Evolutionary conservation across 1,140 invertebrate genomes (phyloP).

Genomic region (Aphaenogaster floridana): DNA sequence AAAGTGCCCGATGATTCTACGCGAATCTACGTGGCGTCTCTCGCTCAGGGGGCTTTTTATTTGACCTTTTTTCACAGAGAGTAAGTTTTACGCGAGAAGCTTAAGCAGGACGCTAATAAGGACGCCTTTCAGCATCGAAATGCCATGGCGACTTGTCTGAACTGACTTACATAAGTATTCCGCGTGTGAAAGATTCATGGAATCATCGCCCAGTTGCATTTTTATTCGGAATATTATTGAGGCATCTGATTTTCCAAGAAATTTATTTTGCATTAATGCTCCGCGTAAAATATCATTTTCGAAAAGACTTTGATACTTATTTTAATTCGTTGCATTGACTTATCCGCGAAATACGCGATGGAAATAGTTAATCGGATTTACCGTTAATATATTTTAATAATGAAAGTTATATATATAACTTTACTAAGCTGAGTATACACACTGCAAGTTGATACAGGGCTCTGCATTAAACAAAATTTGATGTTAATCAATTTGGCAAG

Average conservation of each 20-base stretch:
- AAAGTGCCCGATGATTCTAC: constrained; percentile 31
- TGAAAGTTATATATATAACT: constrained; percentile 23
- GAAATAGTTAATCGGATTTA: constrained; percentile 32
- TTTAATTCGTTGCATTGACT: constrained; percentile 29
- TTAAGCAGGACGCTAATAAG: constrained; percentile 4
- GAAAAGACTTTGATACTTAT: not conserved
- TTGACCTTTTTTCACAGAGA: not conserved
- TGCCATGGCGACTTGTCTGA: not conserved
- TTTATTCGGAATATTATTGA: not conserved
- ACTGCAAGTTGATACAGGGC: not conserved
- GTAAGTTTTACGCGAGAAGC: not conserved
- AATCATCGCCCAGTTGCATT: not conserved
- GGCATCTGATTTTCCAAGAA: not conserved
- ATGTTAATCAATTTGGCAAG: constrained; percentile 21
- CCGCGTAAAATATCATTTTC: not conserved
- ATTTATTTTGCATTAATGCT: not conserved
- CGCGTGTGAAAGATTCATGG: not conserved
- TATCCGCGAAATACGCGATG: not conserved
- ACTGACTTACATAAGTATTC: constrained; percentile 28
- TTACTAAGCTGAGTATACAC: constrained; percentile 20
- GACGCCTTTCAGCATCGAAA: not conserved
- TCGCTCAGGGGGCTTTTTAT: constrained; percentile 1
- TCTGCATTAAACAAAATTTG: constrained; percentile 14
- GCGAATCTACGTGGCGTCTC: not conserved
- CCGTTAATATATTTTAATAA: constrained; percentile 39